Percentiles rank a stretch among this genome's conserved stretches.
Conservation (phyloP, 1,140 invertebrate species). For the Drosophila athabasca region DNA sequence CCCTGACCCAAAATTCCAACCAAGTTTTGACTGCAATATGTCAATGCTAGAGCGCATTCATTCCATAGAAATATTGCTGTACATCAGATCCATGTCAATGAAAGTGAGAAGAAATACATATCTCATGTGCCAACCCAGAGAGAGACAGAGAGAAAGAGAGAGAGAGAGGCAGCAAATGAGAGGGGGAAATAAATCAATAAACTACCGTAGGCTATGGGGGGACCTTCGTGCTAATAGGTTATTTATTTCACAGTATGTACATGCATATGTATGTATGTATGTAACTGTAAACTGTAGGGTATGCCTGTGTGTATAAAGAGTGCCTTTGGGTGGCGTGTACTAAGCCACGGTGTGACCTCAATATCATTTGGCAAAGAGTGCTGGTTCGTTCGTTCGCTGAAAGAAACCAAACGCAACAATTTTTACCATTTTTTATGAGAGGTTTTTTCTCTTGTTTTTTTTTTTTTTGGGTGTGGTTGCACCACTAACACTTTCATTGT, state of each 20-base stretch:
- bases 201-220: constrained; percentile 23
- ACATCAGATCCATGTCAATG: constrained; percentile 61
- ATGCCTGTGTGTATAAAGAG: constrained; percentile 32
- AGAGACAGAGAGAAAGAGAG: too few species aligned
- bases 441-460: background rate
- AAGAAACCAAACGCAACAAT: constrained; percentile 56
- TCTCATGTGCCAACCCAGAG: background rate
- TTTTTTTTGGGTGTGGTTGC: constrained; percentile 53
- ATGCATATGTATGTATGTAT: constrained; percentile 32
- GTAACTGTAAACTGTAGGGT: constrained; percentile 24
- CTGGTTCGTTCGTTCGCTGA: constrained; percentile 5
- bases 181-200: constrained; percentile 71
- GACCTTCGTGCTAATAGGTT: constrained; percentile 78
- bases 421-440: constrained; percentile 31
- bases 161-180: constrained; percentile 8
- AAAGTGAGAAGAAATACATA: constrained; percentile 67
- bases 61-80: background rate
- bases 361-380: constrained; percentile 60
- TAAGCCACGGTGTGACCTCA: constrained; percentile 69
- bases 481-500: constrained; percentile 72
- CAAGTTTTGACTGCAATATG: constrained; percentile 21
- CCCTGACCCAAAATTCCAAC: constrained; percentile 28
- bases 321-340: constrained; percentile 61
- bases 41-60: constrained; percentile 50
- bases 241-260: constrained; percentile 64